These are phyloP conservation scores for Platygyra sinensis DNA, from an alignment of 64 coral and sea anemone species.

Conservation along the genomic window DNA sequence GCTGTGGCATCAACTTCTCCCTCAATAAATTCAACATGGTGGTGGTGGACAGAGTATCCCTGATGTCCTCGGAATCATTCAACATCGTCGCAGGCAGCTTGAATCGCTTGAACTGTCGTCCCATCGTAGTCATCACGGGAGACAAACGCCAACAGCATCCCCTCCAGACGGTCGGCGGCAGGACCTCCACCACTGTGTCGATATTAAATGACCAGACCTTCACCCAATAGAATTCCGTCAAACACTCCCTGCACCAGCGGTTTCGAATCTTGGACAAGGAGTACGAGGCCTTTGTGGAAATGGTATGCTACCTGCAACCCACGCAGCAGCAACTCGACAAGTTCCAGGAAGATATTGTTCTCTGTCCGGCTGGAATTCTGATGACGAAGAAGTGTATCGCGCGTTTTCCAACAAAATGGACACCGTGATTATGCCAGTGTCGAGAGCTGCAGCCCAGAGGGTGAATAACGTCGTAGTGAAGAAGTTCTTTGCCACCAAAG, in stretches of 20 bases:
- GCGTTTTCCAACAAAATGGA: too few species aligned
- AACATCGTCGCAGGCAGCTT: conserved; percentile 6
- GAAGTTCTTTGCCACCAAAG: background rate
- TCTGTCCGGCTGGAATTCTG: too few species aligned
- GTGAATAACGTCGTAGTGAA: too few species aligned
- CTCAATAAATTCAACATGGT: conserved; percentile 17
- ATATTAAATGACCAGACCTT: background rate
- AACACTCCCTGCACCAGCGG: background rate
- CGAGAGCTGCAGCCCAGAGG: too few species aligned
- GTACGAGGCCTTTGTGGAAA: background rate
- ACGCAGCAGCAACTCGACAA: background rate
- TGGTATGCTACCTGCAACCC: background rate
- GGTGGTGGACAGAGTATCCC: conserved; percentile 52
- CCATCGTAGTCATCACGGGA: conserved; percentile 39
- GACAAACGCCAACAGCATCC: conserved; percentile 66
- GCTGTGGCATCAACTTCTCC: background rate
- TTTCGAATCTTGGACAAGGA: background rate
- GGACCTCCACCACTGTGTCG: too few species aligned
- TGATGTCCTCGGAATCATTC: conserved; percentile 12
- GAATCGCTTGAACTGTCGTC: background rate
- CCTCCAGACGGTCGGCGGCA: background rate
- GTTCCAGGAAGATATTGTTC: background rate
- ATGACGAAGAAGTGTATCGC: too few species aligned
- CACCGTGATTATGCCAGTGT: too few species aligned
- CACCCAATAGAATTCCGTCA: background rate